Evolutionary conservation across 2,888 invertebrate species (phyloP).

Genomic region (Plemyria rubiginata): DNA sequence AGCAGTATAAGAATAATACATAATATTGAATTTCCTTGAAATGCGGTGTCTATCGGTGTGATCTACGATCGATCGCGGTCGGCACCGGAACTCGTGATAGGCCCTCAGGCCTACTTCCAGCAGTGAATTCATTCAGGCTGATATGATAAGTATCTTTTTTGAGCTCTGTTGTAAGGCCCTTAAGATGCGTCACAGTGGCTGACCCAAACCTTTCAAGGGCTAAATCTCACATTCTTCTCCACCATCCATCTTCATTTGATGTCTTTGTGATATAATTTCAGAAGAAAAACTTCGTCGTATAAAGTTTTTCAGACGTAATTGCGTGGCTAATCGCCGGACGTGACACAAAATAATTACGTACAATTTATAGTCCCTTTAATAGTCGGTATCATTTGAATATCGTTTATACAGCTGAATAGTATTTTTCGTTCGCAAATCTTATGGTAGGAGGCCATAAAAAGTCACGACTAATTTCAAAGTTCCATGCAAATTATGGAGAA

Average conservation of each 20-base stretch:
- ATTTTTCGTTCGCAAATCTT: constrained; percentile 28
- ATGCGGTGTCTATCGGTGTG: no score
- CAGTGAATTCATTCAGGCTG: no score
- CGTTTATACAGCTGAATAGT: constrained; percentile 37
- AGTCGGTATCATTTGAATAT: constrained; percentile 40
- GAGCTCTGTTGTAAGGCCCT: no score
- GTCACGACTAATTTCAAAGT: background rate
- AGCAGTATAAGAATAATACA: no score
- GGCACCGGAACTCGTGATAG: no score
- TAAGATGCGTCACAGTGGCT: background rate
- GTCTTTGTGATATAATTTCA: constrained; percentile 34
- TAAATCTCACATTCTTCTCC: constrained; percentile 16
- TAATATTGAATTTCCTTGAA: no score
- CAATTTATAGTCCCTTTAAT: constrained; percentile 44
- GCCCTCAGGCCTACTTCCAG: no score
- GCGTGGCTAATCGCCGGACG: constrained; percentile 51
- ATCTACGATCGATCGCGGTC: no score
- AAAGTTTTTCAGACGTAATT: constrained; percentile 47
- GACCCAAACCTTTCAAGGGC: background rate
- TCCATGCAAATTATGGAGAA: background rate
- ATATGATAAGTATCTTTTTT: no score
- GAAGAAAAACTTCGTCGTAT: constrained; percentile 35
- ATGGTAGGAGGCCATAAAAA: constrained; percentile 5
- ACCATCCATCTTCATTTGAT: constrained; percentile 38
- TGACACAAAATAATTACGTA: constrained; percentile 53